A percentile compares a stretch with the other conserved stretches of the same genome.
Evolutionary conservation across 2,888 invertebrate genomes (phyloP).

Genomic region (Cheilosia grossa): DNA sequence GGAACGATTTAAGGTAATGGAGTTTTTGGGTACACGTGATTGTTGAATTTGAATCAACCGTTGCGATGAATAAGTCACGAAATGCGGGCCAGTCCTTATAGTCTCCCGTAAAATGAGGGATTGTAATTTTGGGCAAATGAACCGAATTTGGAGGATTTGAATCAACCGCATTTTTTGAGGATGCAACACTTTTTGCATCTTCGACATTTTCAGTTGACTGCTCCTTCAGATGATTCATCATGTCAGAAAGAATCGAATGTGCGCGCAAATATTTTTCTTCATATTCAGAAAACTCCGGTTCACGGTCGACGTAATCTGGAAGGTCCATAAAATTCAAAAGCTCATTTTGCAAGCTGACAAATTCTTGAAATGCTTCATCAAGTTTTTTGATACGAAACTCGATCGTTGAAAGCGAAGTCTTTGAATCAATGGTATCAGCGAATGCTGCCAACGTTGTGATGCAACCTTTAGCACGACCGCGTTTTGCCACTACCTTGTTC

Average conservation of each 20-base stretch:
- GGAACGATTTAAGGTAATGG: neutral
- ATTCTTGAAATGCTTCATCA: slow-evolving; percentile 8
- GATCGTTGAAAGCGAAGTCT: neutral
- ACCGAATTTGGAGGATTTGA: neutral
- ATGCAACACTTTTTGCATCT: neutral
- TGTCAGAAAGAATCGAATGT: slow-evolving; percentile 3
- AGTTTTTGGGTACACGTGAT: neutral
- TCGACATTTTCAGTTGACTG: neutral
- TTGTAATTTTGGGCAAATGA: neutral
- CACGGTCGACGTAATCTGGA: slow-evolving; percentile 3
- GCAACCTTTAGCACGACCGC: slow-evolving; percentile 13
- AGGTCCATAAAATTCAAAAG: neutral
- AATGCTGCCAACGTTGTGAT: slow-evolving; percentile 21
- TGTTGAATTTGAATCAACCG: neutral
- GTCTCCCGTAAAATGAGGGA: neutral
- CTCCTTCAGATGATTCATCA: neutral
- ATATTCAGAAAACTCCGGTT: slow-evolving; percentile 34
- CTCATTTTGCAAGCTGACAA: neutral
- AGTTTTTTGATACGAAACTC: slow-evolving; percentile 18
- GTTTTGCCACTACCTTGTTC: slow-evolving; percentile 16
- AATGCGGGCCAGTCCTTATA: neutral
- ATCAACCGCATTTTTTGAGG: neutral
- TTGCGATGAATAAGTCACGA: neutral
- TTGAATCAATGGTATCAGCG: neutral
- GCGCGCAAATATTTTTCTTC: slow-evolving; percentile 39